Evolutionary conservation across 2,797 vertebrate genomes (phyloP), one percentile per base, ranked within the genome.

Genomic region (Sebastes oblongus): DNA sequence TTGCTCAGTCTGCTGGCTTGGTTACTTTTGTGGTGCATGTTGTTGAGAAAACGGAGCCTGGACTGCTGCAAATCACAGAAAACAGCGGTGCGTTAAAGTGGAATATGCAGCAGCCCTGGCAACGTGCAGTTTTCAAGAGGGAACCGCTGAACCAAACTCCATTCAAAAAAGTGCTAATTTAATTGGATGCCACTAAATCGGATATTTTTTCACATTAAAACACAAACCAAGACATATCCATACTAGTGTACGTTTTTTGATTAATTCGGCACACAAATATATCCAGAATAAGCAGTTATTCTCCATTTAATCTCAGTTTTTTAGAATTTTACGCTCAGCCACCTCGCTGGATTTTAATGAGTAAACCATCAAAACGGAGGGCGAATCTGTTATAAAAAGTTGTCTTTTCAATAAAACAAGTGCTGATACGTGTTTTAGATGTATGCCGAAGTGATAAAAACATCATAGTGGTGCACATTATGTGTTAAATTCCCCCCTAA

Each of bases 11-110:
- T 22, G 20, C 20, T 50, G 1, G 73, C 81, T 24, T n/a, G 80
- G 86, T 60, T 74, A 92, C 93, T 93, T 90, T 87, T 82, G 75
- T 68, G 7, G 77, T 36, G 4, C 39, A 42, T 64, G 67, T 74
- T 80, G 62, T 54, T 55, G 1, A 2, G 32, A 50, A 61, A 61
- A 13, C 70, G 58, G 74, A 80, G 55, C 50, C 66, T 6, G 60
- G 46, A 24, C 66, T 70, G 83, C 77, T 86, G 82, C 68, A 81
- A 86, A 88, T 77, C 83, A 73, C 58, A 5, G 67, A 30, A 64
- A 78, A 68, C 80, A 71, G 79, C 83, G 75, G 84, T 64, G 89
- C 91, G 85, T 86, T 77, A 4, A 80, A 88, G 81, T 59, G 75
- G 52, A 66, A 60, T 24, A 16, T 70, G 85, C 83, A 50, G 86